Base-by-base conservation (phyloP, 2,113 vertebrate species). In the Alethe diademata region DNA sequence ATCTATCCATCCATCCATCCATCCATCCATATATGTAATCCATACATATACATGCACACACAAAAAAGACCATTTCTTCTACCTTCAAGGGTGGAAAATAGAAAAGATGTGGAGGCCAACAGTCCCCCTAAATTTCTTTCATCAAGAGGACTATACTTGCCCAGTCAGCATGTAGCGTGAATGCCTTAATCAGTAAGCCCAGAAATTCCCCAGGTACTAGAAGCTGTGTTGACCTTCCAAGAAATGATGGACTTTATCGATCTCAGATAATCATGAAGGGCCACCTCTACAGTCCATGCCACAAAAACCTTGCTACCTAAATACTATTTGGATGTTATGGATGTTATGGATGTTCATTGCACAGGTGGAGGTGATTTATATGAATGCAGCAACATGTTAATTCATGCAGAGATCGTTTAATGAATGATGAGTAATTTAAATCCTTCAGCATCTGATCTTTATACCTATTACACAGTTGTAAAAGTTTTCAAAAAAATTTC, bases 111-210 rank as follows among this genome's bases (percentile, higher is more conserved):
- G 65, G 47, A 76, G 14, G 12, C 9, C 22, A 78, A 31, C 15
- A 66, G 3, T 70, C 17, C 5, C 64, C 17, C 38, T 73, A 35
- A 47, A 45, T 0, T 54, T 69, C 26, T 78, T 56, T 23, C 26
- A 50, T 10, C 40, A 65, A 28, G 54, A 35, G 53, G 8, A 60
- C 29, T 54, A 36, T 0, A 2, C 13, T 2, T 0, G 0, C 5
- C n/a, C 11, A 74, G 43, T 4, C 40, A 47, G 18, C 7, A 65
- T 1, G 5, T 76, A 8, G 5, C 42, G 7, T 33, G 36, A 70
- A 73, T 29, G 4, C 8, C 11, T 66, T 74, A 29, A 47, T 20
- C 16, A 86, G 9, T 6, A 75, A 61, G 74, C 24, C 11, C 11
- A 5, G 4, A 84, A 72, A 43, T 72, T 71, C 29, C 26, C 18